Evolutionary conservation across 2,113 vertebrate species (phyloP).

Genomic region (mouse (Mus musculus)): DNA sequence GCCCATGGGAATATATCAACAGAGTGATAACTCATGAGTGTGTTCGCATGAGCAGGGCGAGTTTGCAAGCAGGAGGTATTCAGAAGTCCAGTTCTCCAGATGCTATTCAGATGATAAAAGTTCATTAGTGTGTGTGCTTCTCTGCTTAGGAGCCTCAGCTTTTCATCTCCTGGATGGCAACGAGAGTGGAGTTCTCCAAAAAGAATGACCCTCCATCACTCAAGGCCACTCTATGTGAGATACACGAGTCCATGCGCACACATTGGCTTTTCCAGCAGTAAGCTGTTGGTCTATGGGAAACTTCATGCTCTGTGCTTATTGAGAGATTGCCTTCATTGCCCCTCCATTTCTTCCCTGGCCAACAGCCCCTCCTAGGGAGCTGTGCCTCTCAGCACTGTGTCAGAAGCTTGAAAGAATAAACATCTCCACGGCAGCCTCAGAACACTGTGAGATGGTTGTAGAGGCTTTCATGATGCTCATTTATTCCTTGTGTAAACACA

Average conservation of each 20-base stretch:
- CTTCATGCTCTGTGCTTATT: neutral
- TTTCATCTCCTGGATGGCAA: neutral
- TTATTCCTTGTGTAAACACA: constrained; percentile 72
- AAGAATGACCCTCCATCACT: neutral
- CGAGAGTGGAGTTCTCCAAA: neutral
- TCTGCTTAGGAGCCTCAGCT: neutral
- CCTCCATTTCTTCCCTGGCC: neutral
- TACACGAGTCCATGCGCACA: no score
- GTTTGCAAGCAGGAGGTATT: neutral
- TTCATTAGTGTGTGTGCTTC: neutral
- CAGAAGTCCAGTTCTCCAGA: neutral
- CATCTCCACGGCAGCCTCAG: constrained; percentile 62
- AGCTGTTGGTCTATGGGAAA: neutral
- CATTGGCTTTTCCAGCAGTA: neutral
- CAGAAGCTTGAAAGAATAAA: constrained; percentile 50
- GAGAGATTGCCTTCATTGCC: neutral
- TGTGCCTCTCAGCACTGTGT: constrained; percentile 20
- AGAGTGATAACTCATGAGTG: neutral
- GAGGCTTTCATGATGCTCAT: constrained; percentile 75
- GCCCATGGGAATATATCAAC: neutral
- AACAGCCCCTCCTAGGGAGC: neutral
- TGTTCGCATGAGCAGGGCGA: neutral
- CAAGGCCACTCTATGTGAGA: neutral
- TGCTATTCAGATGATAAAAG: neutral
- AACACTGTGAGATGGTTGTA: constrained; percentile 49